Evolutionary conservation across 2,113 vertebrate species (phyloP).

Genomic region (Psilopsiagon aymara): DNA sequence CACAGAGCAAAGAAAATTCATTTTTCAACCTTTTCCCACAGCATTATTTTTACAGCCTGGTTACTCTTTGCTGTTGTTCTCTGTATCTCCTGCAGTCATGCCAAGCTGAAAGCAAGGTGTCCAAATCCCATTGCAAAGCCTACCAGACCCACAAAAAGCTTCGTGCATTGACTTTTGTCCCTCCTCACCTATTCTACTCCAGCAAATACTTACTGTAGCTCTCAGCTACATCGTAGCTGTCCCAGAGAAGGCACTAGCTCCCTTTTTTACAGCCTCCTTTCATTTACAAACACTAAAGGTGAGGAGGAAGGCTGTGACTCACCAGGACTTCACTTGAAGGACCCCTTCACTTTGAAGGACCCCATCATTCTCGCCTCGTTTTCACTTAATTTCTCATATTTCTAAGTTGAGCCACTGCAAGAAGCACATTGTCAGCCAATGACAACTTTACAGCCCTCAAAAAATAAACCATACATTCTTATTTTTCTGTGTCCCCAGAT

Average conservation of each 20-base stretch:
- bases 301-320: constrained; percentile 8
- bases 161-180: background rate
- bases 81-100: background rate
- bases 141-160: background rate
- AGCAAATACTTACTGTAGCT: background rate
- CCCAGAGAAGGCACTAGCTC: background rate
- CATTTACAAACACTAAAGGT: background rate
- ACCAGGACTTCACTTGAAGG: background rate
- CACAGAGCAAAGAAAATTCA: rapidly evolving
- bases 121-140: background rate
- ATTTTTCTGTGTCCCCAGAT: background rate
- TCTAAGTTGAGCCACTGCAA: background rate
- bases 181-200: background rate
- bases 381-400: background rate
- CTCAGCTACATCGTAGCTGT: background rate
- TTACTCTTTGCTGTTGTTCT: background rate
- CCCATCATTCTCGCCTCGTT: background rate
- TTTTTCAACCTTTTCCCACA: background rate
- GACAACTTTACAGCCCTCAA: background rate
- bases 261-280: background rate
- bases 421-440: background rate
- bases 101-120: background rate
- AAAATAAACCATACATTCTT: background rate
- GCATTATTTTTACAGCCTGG: rapidly evolving
- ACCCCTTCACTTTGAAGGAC: background rate